Base-by-base conservation (phyloP, 2,888 invertebrate genomes). In the Eristalinus aeneus region DNA sequence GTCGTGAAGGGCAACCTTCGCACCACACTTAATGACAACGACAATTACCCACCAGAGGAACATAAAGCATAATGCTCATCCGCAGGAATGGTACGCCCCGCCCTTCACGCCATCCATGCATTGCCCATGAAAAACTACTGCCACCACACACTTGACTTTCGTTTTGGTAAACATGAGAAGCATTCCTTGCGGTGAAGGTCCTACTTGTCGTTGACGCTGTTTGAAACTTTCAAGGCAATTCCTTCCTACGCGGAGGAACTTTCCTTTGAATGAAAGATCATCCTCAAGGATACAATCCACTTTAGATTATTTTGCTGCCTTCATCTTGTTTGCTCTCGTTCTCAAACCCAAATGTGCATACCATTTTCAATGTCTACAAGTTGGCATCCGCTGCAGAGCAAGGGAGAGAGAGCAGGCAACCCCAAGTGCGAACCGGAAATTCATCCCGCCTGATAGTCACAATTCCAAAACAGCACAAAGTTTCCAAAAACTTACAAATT, bases 111-210 rank as follows among this genome's bases (percentile, higher is more conserved):
- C 22, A 63, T 63, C 63, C 58, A 58, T 20, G 8, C 9, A 61
- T 53, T 61, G 16, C 9, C n/a, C 11, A 22, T 36, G 65, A 34
- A 46, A 58, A 61, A 53, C 84, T 63, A 72, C 53, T 3, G 5
- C 27, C 5, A 72, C 53, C 60, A 73, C 73, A 76, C 64, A 68
- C 80, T 85, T 85, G 85, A 80, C 81, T 76, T 81, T 80, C 68
- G 31, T 72, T 46, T 31, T 65, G 36, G 56, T 64, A 60, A 85
- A 81, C 76, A 81, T 73, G 81, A 46, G 46, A 16, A 46, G 46
- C 46, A 72, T 80, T 85, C 67, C 54, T 65, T 85, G 85, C 81
- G 85, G 85, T 81, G 85, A 85, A 85, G 85, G 85, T 76, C 84
- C 22, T 76, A 63, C 72, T 64, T 79, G 61, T 80, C 76, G 39